Evolutionary conservation across 2,113 vertebrate species (phyloP), one percentile per base, ranked within the genome.

Genomic region (Poeciliopsis prolifica): DNA sequence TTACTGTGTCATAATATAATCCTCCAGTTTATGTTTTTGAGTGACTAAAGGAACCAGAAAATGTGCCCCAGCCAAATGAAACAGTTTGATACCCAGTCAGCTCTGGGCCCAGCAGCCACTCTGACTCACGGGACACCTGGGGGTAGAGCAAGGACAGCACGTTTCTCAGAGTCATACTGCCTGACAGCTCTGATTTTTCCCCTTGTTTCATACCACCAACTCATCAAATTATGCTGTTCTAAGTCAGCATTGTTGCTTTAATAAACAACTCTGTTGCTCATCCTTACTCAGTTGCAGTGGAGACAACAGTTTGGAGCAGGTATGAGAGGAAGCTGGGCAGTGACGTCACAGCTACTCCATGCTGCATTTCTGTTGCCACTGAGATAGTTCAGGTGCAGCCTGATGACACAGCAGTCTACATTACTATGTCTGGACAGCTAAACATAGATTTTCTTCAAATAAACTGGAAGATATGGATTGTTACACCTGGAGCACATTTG

Each of bases 331-430:
- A 65, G 58, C 70, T 67, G 61, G 33, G 62, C 30, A 7, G 65
- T 88, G 88, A 88, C 83, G 83, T 91, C 88, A 91, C 67, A 3
- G 73, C 75, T 65, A 80, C 70, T 81, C 76, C 54, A 22, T 75
- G 76, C 72, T 79, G 77, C 40, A 19, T 75, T 78, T 77, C 75
- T 78, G 74, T 35, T 79, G 67, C 83, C 58, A 24, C 70, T 63
- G 72, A 79, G 0, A n/a, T 81, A 80, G 81, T 79, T 88, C 68
- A 77, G 86, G 84, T 86, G 69, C 86, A 84, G 75, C 84, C 78
- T 3, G 54, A 84, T 91, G 86, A 87, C 80, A 78, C 79, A 86
- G 87, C 89, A 88, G 51, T 83, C 89, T 90, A 77, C 26, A 35
- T 33, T 51, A 24, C 14, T 60, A 73, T 62, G 80, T 71, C 66